Percentiles rank a stretch among this genome's conserved stretches.
Conservation (phyloP, 2,113 vertebrate species). For the Scalopus aquaticus region DNA sequence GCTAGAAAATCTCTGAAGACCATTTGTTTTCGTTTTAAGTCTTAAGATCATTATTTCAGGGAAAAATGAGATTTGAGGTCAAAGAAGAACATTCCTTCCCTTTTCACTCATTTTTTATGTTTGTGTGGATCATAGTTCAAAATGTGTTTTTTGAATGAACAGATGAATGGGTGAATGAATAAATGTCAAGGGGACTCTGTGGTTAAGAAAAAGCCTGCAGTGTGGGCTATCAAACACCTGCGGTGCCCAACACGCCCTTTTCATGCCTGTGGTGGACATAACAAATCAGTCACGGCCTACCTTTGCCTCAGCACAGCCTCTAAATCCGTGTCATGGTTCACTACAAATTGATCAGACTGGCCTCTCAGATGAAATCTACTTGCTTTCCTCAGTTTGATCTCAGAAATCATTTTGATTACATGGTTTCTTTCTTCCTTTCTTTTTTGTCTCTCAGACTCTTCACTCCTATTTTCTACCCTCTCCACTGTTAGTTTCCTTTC, state of each 20-base stretch:
- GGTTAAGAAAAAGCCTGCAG: background rate
- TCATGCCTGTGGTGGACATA: background rate
- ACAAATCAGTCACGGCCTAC: background rate
- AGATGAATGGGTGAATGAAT: background rate
- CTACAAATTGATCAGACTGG: background rate
- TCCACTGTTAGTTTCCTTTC: background rate
- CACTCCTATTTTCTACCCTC: background rate
- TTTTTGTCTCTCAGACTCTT: background rate
- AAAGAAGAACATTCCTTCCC: background rate
- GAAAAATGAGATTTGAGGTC: background rate
- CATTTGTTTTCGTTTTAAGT: background rate
- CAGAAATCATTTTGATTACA: background rate
- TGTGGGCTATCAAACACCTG: background rate
- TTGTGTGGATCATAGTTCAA: background rate
- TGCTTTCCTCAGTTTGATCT: background rate
- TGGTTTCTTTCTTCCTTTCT: background rate
- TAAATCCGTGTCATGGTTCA: background rate
- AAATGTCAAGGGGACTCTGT: background rate
- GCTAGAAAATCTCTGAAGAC: background rate
- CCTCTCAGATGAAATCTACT: background rate
- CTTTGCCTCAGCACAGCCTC: background rate
- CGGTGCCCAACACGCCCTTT: background rate
- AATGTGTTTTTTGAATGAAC: background rate
- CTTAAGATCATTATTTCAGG: slow-evolving; percentile 15
- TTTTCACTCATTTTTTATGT: background rate